A percentile compares a stretch with the other conserved stretches of the same genome.
These are phyloP conservation scores for Temnothorax nylanderi DNA, from an alignment of 1,140 invertebrate species.

Conservation along the genomic window DNA sequence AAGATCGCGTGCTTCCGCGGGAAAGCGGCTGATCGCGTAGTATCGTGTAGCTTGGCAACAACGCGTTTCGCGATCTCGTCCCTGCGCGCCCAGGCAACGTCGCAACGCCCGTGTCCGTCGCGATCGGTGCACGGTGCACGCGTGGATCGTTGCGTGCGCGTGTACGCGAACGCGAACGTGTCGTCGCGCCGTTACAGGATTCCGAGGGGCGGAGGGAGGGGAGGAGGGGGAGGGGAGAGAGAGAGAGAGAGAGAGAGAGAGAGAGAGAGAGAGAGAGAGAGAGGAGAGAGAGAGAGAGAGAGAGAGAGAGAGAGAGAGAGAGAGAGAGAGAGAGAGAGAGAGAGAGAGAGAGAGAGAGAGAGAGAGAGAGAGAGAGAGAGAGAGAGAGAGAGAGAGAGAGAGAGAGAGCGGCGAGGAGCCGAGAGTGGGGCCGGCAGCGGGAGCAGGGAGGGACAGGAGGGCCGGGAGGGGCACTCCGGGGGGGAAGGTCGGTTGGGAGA, in stretches of 20 bases:
- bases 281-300: conserved; percentile 15
- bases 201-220: conserved; percentile 2
- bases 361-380: not conserved
- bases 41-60: conserved; percentile 58
- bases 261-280: not conserved
- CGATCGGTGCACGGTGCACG: conserved; percentile 51
- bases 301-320: conserved; percentile 16
- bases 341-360: not conserved
- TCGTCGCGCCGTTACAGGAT: conserved; percentile 36
- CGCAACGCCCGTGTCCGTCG: conserved; percentile 44
- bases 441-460: not conserved
- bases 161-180: conserved; percentile 29
- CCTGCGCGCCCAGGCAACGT: conserved; percentile 54
- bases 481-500: conserved; percentile 16
- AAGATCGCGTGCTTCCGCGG: conserved; percentile 41
- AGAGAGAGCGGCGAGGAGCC: not conserved
- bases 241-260: conserved; percentile 13
- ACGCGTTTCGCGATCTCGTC: conserved; percentile 40
- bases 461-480: not conserved
- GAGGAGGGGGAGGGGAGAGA: not conserved
- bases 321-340: not conserved
- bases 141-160: conserved; percentile 57
- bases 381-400: conserved; percentile 9
- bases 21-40: conserved; percentile 50
- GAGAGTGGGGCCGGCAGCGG: not conserved